Base-by-base conservation (phyloP, 1,140 invertebrate species). In the Solenopsis invicta region DNA sequence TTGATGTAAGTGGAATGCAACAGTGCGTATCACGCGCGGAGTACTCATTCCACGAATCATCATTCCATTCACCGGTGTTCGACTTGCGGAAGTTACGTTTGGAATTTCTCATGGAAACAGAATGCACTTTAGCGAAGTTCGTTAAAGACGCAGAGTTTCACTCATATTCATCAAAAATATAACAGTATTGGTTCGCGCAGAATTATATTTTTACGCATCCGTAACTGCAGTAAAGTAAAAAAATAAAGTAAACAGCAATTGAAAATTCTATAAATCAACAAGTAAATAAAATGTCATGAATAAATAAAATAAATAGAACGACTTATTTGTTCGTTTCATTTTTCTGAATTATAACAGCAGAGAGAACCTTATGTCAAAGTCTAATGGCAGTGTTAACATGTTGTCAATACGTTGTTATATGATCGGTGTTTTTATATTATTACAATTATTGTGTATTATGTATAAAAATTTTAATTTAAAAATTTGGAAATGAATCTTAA, bases 11-110 rank as follows among this genome's bases (percentile, higher is more conserved):
- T 85, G 59, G 72, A 85, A 85, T 77, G 56, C 72, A 85, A 85
- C 74, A 85, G 82, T 77, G 82, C 74, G 82, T 77, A 85, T 82
- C 80, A 77, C 59, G 82, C 72, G 82, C 72, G 59, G 74, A 77
- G 74, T 85, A 77, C 74, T 85, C 74, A 77, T 85, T 85, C 82
- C 82, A 34, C 59, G 72, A 85, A 85, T 85, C 74, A 85, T 76
- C 74, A 85, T 85, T 85, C 59, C 82, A 77, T 85, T 85, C 72
- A 85, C 4, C 59, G 45, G 74, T 16, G 56, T 76, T 85, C 74
- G 82, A 85, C 74, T 85, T 85, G 61, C 29, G 48, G 82, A 66
- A 85, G 74, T 77, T 77, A 85, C 82, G 82, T 64, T 59, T 64
- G 74, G 82, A 85, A 85, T 85, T 52, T 24, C 72, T 77, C 72